These are phyloP conservation scores for Harpagoxenus sublaevis DNA, from an alignment of 2,888 invertebrate species.

Conservation along the genomic window DNA sequence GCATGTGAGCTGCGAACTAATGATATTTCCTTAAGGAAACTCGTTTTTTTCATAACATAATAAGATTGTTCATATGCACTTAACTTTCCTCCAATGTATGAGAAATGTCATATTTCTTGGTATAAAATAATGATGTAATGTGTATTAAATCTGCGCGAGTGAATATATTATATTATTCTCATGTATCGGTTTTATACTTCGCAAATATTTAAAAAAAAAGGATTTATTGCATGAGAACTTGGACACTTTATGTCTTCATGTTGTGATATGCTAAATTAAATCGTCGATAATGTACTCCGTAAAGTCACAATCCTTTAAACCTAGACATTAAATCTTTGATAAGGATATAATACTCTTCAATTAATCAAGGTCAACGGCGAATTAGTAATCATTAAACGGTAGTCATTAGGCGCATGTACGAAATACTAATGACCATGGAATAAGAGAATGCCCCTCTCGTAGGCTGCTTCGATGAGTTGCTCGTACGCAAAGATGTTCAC, in stretches of 20 bases:
- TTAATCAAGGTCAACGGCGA: constrained; percentile 70
- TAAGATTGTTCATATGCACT: background rate
- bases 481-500: constrained; percentile 59
- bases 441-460: constrained; percentile 40
- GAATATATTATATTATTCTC: background rate
- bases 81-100: background rate
- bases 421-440: constrained; percentile 67
- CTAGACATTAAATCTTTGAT: background rate
- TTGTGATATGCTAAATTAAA: background rate
- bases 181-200: background rate
- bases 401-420: constrained; percentile 64
- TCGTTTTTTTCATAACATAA: constrained; percentile 1
- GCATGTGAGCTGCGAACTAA: constrained; percentile 54
- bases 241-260: background rate
- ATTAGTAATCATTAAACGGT: constrained; percentile 69
- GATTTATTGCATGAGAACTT: background rate
- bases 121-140: background rate
- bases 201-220: background rate
- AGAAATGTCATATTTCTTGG: background rate
- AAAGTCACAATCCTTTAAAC: background rate
- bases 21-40: constrained; percentile 32
- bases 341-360: constrained; percentile 60
- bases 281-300: no score
- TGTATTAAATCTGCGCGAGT: background rate
- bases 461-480: constrained; percentile 27